Evolutionary conservation across 2,113 vertebrate genomes (phyloP).

Genomic region (Xiphias gladius): DNA sequence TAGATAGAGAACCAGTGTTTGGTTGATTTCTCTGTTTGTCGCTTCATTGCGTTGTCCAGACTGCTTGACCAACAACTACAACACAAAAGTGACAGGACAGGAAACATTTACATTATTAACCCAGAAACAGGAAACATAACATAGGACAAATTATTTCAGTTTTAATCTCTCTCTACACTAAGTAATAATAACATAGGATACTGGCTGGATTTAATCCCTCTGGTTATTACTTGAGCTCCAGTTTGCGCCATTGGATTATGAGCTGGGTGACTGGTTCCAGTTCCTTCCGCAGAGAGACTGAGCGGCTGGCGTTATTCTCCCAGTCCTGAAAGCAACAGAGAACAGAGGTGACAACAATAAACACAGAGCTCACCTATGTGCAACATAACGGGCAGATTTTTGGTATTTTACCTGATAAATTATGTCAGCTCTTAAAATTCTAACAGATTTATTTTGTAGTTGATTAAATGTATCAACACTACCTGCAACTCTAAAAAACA

Average conservation of each 20-base stretch:
- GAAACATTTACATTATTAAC: background rate
- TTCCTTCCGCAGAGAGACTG: slow-evolving; percentile 90
- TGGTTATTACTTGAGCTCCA: slow-evolving; percentile 91
- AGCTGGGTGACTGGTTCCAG: slow-evolving; percentile 92
- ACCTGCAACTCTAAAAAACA: background rate
- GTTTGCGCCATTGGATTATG: slow-evolving; percentile 95
- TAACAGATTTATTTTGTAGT: background rate
- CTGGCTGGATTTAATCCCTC: background rate
- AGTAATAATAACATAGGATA: background rate
- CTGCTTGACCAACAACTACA: slow-evolving; percentile 95
- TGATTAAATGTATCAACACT: background rate
- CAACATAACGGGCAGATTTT: background rate
- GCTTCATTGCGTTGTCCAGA: slow-evolving; percentile 92
- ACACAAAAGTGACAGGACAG: slow-evolving; percentile 10
- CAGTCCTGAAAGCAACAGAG: slow-evolving; percentile 87
- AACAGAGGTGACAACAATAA: background rate
- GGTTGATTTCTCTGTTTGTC: slow-evolving; percentile 89
- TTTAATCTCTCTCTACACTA: background rate
- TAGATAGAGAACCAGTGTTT: slow-evolving; percentile 97
- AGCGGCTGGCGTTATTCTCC: slow-evolving; percentile 93
- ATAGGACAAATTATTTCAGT: background rate
- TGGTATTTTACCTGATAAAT: background rate
- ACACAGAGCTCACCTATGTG: background rate
- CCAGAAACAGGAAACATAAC: background rate
- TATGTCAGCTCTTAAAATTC: background rate